Conservation (phyloP, 2,888 invertebrate species). For the Choreutis nemorana region DNA sequence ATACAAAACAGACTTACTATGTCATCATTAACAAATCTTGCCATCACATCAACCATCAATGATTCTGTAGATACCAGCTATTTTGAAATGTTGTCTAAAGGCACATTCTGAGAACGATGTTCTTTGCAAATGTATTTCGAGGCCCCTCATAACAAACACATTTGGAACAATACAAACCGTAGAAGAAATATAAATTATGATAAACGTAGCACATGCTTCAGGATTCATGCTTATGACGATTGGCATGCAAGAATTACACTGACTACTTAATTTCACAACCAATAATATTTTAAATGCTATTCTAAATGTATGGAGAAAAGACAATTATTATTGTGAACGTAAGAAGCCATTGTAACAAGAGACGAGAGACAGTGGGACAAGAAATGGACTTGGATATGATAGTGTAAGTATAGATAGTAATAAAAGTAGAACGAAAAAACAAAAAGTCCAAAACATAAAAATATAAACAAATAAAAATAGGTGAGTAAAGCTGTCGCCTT, state of each 20-base stretch:
- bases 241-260: slow-evolving; percentile 33
- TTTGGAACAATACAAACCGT: no score
- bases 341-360: slow-evolving; percentile 38
- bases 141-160: no score
- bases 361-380: slow-evolving; percentile 25
- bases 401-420: slow-evolving; percentile 52
- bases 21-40: no score
- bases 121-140: no score
- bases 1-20: no score
- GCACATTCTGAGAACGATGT: no score
- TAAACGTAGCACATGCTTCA: slow-evolving; percentile 39
- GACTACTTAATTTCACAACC: slow-evolving; percentile 34
- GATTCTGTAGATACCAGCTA: no score
- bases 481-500: slow-evolving; percentile 34
- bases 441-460: slow-evolving; percentile 33
- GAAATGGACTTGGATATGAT: slow-evolving; percentile 20
- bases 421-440: slow-evolving; percentile 34
- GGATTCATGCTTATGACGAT: slow-evolving; percentile 30
- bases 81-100: no score
- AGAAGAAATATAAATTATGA: not conserved
- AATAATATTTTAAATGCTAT: no score
- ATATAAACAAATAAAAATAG: slow-evolving; percentile 23
- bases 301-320: no score
- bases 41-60: no score
- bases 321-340: slow-evolving; percentile 25